Evolutionary conservation across 2,888 invertebrate genomes (phyloP).

Genomic region (Drosophila multiciliata): DNA sequence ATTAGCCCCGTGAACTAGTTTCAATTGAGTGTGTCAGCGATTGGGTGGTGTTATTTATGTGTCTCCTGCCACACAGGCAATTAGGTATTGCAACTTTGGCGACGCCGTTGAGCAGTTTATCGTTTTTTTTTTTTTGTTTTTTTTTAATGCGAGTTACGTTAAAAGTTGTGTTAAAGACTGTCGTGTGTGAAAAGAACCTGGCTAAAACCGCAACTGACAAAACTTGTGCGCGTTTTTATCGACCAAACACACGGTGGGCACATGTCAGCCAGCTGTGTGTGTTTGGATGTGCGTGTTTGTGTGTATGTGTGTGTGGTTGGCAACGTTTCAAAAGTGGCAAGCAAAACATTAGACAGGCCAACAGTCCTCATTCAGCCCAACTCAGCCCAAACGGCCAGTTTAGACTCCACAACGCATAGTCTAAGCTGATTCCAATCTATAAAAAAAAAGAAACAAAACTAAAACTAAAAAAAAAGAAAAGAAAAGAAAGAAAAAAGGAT

Average conservation of each 20-base stretch:
- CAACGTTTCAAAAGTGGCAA: slow-evolving; percentile 75
- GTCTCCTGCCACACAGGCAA: slow-evolving; percentile 54
- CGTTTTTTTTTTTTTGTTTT: background rate
- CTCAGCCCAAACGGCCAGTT: slow-evolving; percentile 56
- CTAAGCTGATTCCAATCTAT: slow-evolving; percentile 69
- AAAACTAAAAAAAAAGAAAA: background rate
- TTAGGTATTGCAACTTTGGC: slow-evolving; percentile 62
- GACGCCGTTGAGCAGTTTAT: slow-evolving; percentile 57
- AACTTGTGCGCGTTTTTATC: slow-evolving; percentile 61
- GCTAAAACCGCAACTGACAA: slow-evolving; percentile 63
- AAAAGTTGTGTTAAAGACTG: slow-evolving; percentile 51
- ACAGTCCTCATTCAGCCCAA: slow-evolving; percentile 54
- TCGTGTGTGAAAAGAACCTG: slow-evolving; percentile 37
- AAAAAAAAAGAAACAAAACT: background rate
- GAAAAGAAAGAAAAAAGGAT: slow-evolving; percentile 12
- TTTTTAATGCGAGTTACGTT: slow-evolving; percentile 51
- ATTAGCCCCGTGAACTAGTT: slow-evolving; percentile 75
- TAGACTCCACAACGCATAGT: slow-evolving; percentile 55
- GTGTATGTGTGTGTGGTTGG: slow-evolving; percentile 47
- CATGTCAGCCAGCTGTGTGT: slow-evolving; percentile 48
- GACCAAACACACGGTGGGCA: slow-evolving; percentile 64
- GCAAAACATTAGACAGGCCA: slow-evolving; percentile 62
- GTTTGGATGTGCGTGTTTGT: slow-evolving; percentile 17
- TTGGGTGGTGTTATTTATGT: slow-evolving; percentile 40
- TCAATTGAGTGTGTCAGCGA: background rate